Base-by-base conservation (phyloP, 2,888 invertebrate species). In the Tetropium fuscum region DNA sequence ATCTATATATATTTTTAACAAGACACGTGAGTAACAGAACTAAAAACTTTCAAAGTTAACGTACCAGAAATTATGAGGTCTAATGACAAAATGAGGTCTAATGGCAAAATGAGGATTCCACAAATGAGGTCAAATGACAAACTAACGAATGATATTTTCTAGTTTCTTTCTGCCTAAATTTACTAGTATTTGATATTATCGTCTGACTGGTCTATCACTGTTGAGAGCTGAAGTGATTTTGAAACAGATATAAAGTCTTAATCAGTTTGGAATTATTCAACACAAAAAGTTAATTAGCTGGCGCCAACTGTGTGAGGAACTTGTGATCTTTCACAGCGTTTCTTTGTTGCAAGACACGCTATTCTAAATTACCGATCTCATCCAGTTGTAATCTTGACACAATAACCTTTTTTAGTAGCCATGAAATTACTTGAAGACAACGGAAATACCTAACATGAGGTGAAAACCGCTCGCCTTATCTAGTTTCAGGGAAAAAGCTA, bases 361-460 rank as follows among this genome's bases (percentile, higher is more conserved):
- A 62, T 63, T 64, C 54, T 59, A 67, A 69, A 67, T 67, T 63
- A 66, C 58, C 63, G 55, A 64, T 58, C 64, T 69, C 68, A 68
- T 66, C 58, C 64, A 64, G 55, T 62, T 63, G 58, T 65, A 60
- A 69, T 69, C 60, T 63, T 67, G 64, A 66, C 69, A 69, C 66
- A 67, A 69, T 66, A 64, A 66, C 63, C 64, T 69, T 69, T 67
- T 67, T 67, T 63, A 66, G 65, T 55, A 60, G 61, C 63, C 69
- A 66, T 69, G 69, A 69, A 69, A 69, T 69, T 66, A 63, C 57
- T 53, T 53, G 54, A 63, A 69, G 63, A 66, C 61, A 61, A 61
- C 53, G 59, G 53, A 55, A 64, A 64, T 53, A 32, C 47, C 60
- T 57, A 53, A 53, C 57, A 56, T 57, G 53, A 60, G 53, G 47